Base-by-base conservation (phyloP, 2,113 vertebrate genomes). In the Chaetura pelagica region DNA sequence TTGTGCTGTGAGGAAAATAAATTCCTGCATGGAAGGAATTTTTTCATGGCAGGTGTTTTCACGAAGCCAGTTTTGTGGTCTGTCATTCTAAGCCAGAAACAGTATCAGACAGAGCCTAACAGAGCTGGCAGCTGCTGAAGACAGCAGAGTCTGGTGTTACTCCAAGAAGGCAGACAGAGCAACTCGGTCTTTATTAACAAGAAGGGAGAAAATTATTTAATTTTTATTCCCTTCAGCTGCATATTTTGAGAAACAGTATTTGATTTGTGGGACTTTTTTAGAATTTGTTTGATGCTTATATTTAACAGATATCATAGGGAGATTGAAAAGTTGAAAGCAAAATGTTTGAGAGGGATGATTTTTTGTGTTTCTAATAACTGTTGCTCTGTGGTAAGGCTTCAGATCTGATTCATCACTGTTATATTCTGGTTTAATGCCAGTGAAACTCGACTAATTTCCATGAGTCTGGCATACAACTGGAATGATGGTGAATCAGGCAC, bases 361-460 rank as follows among this genome's bases (percentile, higher is more conserved):
- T 85, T 91, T 57, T 80, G 10, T 80, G 40, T 44, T 93, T 72
- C 61, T 35, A 80, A 55, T 73, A 87, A 73, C 68, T 89, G 15
- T 57, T 76, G 15, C 21, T 83, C 67, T 86, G 72, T 72, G 77
- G 87, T 94, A 77, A 94, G 42, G 32, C 75, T 91, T 63, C 67
- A 87, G 85, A 71, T 19, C 75, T 96, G 64, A 90, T 93, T 93
- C 72, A 71, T 80, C 75, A 40, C 35, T 72, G 26, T 74, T 51
- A 15, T n/a, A 75, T 63, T 93, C 63, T 42, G 59, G 52, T 75
- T 74, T 81, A 71, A 81, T 95, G 68, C 63, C 79, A 93, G 42
- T 83, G 72, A 93, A 95, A 84, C 52, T 71, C 91, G 44, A 71
- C 75, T 90, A 55, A 90, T 95, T 97, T 95, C 75, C 90, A 69